Evolutionary conservation across 2,797 vertebrate genomes (phyloP), one percentile per base, ranked within the genome.

Genomic region (Cyprinella venusta): DNA sequence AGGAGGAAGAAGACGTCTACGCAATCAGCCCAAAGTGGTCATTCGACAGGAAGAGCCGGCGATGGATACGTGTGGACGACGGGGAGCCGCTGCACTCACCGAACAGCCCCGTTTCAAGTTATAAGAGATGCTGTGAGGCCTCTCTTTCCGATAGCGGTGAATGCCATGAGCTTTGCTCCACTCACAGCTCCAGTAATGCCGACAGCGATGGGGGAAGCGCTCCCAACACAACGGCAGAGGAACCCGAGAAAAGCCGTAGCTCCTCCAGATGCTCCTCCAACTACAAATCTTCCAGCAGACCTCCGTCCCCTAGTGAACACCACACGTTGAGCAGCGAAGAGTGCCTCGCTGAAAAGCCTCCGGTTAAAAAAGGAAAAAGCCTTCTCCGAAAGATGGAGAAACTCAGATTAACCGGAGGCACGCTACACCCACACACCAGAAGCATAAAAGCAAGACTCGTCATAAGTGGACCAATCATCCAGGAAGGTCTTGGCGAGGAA

Each of bases 361-460:
- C 88, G 0, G 88, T 89, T 89, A 93, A 94, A 90, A 93, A 93
- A 88, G 93, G 93, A 59, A 92, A 89, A 84, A 92, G 94, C 79
- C 91, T 97, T 76, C 89, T 97, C 77, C 94, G 91, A 88, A 97
- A 94, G 92, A 96, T 97, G 93, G 97, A 97, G 87, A 96, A 94
- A 81, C 90, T 97, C 63, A 91, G 94, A 63, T 86, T 95, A 77
- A 90, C 92, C 70, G 93, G 93, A 0, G 84, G 85, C 38, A 91
- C 86, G 40, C 89, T 90, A 56, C 92, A 89, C 70, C 87, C 88
- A 9, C 82, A 74, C 15, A 64, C 77, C 24, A 90, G 89, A 12
- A 79, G 88, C 42, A 52, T 72, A 0, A 50, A 79, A 72, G 65
- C 87, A 30, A 91, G 83, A 82, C 89, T 86, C 3, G n/a, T 88